A percentile compares a stretch with the other conserved stretches of the same genome.
phyloP scores from a whole-genome alignment of 2,113 vertebrate genomes.

The Vicugna pacos region DNA sequence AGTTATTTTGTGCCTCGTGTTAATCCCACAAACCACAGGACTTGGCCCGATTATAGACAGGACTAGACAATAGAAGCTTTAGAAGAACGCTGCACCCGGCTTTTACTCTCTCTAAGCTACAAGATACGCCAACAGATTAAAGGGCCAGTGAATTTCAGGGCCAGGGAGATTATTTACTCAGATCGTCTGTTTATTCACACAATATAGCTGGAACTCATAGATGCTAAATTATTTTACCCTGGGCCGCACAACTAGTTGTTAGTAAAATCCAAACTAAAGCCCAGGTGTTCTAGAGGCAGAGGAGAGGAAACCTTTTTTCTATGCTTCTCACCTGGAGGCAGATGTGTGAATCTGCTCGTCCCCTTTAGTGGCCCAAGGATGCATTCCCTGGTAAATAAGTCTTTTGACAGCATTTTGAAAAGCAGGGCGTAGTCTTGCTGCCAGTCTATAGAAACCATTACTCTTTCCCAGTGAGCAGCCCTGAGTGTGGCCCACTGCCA shows the following conservation, averaged over 20 bases:
- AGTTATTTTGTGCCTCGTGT: slow-evolving; percentile 41
- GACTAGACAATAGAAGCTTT: slow-evolving; percentile 38
- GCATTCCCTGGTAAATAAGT: background rate
- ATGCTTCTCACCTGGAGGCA: background rate
- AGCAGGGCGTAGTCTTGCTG: background rate
- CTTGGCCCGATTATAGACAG: background rate
- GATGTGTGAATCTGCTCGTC: background rate
- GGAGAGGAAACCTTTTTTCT: background rate
- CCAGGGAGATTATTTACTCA: background rate
- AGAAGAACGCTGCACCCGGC: background rate
- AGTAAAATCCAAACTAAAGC: background rate
- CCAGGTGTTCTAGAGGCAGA: background rate
- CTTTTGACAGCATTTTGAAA: background rate
- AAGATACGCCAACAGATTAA: background rate
- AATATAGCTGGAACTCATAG: background rate
- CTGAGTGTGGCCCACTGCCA: background rate
- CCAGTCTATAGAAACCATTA: too few relatives aligned
- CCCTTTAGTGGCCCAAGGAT: background rate
- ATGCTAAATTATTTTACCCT: background rate
- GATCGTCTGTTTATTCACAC: background rate
- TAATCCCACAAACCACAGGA: background rate
- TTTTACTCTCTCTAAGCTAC: background rate
- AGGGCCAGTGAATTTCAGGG: background rate
- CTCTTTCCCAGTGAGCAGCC: background rate
- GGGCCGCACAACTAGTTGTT: slow-evolving; percentile 14